Conservation (phyloP, 1,140 invertebrate species). For the Heliconius nattereri region DNA sequence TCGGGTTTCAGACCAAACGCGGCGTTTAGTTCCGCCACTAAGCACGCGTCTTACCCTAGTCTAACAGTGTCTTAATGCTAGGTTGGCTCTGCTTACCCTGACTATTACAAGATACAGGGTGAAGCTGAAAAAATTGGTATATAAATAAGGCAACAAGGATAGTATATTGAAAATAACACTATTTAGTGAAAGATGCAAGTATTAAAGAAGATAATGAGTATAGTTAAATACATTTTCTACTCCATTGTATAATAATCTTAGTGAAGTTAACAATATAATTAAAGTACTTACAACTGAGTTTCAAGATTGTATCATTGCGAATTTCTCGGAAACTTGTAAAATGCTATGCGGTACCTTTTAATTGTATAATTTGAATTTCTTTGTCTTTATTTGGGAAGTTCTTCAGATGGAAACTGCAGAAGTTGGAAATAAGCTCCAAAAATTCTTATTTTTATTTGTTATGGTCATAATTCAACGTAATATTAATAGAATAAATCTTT, state of each 20-base stretch:
- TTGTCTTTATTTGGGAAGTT: background rate
- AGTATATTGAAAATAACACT: too few species aligned
- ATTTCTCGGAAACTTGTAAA: conserved; percentile 9
- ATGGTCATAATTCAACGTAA: background rate
- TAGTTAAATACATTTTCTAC: background rate
- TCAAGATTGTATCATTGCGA: background rate
- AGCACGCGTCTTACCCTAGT: too few species aligned
- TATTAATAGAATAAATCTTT: too few species aligned
- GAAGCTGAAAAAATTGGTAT: too few species aligned
- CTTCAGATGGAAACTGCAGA: background rate
- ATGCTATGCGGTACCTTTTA: conserved; percentile 5
- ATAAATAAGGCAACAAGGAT: too few species aligned
- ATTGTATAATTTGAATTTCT: conserved; percentile 6
- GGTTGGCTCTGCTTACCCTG: too few species aligned
- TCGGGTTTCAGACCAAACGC: too few species aligned
- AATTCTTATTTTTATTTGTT: background rate
- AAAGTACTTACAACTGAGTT: conserved; percentile 11
- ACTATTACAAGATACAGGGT: too few species aligned
- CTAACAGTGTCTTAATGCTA: too few species aligned
- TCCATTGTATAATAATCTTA: background rate
- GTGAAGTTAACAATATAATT: background rate
- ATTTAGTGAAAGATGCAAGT: too few species aligned
- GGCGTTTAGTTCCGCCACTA: too few species aligned
- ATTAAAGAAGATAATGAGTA: too few species aligned
- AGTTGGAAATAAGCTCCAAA: background rate